A percentile compares a stretch with the other conserved stretches of the same genome.
Conservation (phyloP, 2,113 vertebrate genomes). For the Paedocypris sp. region DNA sequence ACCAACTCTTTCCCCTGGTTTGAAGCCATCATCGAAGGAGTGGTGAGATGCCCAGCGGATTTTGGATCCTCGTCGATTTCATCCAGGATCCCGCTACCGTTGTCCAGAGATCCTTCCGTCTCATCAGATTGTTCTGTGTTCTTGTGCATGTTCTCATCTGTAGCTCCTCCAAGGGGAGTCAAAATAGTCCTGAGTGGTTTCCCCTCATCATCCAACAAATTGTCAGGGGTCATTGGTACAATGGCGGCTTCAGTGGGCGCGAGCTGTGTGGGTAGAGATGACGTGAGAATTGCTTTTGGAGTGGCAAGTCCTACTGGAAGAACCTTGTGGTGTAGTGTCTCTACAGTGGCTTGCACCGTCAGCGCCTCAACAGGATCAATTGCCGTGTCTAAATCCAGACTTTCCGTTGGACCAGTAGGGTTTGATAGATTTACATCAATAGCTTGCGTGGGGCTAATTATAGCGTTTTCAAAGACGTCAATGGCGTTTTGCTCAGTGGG, state of each 20-base stretch:
- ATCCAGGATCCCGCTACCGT: conserved; percentile 44
- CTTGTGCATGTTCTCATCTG: conserved; percentile 18
- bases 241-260: neutral
- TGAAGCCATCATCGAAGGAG: conserved; percentile 57
- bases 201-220: neutral
- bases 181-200: conserved; percentile 5
- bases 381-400: neutral
- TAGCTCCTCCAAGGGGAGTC: neutral
- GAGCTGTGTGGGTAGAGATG: conserved; percentile 3
- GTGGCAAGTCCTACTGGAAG: neutral
- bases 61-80: conserved; percentile 40
- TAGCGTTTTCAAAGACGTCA: neutral
- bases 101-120: conserved; percentile 30
- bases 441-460: conserved; percentile 26
- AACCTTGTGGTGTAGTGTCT: neutral
- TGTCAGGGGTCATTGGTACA: neutral
- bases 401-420: neutral
- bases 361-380: neutral
- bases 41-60: conserved; percentile 54
- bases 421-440: neutral
- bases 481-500: neutral
- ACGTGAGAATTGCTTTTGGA: neutral
- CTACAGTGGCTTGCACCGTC: neutral
- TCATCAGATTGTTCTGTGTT: conserved; percentile 29
- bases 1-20: conserved; percentile 73